phyloP scores from a whole-genome alignment of 2,888 invertebrate genomes.

The Andrena camellia region DNA sequence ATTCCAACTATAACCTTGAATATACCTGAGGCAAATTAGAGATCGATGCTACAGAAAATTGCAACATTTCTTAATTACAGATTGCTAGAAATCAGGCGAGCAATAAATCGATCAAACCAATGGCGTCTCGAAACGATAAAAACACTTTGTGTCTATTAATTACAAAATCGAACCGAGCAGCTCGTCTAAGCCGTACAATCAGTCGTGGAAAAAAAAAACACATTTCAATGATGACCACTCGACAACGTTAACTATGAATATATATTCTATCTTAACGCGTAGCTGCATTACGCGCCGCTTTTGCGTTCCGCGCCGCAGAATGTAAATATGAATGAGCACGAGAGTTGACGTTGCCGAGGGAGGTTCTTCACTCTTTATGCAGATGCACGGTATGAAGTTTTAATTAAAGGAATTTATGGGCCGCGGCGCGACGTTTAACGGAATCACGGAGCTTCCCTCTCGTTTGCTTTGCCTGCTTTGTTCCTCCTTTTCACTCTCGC shows the following conservation, averaged over 20 bases:
- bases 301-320: constrained; percentile 42
- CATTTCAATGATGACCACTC: constrained; percentile 30
- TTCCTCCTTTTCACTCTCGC: constrained; percentile 43
- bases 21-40: no score
- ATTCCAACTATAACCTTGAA: no score
- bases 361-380: constrained; percentile 67
- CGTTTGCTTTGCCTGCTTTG: constrained; percentile 48
- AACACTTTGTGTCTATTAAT: no score
- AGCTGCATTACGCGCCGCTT: constrained; percentile 45
- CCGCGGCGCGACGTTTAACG: constrained; percentile 68
- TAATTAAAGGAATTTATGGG: constrained; percentile 77
- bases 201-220: no score
- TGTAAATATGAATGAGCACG: constrained; percentile 70
- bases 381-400: constrained; percentile 72
- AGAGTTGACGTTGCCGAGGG: constrained; percentile 40
- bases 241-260: constrained; percentile 27
- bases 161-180: no score
- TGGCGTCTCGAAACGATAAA: no score
- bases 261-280: constrained; percentile 27
- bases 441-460: constrained; percentile 60
- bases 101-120: background rate
- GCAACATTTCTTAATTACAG: no score
- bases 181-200: no score
- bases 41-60: no score
- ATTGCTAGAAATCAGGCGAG: background rate